Evolutionary conservation across 2,888 invertebrate genomes (phyloP), one percentile per base, ranked within the genome.

Genomic region (Lepidochrysops patricia): DNA sequence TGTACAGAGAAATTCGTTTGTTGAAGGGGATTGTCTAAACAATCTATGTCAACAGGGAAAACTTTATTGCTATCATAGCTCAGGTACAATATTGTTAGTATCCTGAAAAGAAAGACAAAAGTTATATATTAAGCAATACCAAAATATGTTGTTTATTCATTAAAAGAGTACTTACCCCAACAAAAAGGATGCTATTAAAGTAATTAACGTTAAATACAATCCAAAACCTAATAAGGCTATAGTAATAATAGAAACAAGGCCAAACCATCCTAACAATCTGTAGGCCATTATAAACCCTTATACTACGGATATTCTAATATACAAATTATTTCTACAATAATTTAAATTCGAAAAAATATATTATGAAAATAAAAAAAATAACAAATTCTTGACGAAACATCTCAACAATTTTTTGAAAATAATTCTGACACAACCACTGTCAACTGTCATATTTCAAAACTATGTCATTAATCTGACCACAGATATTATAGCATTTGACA

Each of bases 1-100:
- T 82, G 80, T 63, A 86, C 77, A 54, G 88, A 84, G 66, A 80
- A 89, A 64, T 83, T 85, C 7, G 78, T 77, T 69, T 83, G 81
- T 63, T 87, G 87, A 52, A 89, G 70, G 15, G 89, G 89, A 70
- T 89, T 84, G 72, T 88, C 91, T 69, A 85, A 73, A 70, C 71
- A 81, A 68, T 81, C 88, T 68, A 87, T 71, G 70, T 87, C 86
- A 48, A 77, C 70, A 35, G 80, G 63, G 63, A 88, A 88, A 70
- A 88, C 72, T 60, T 81, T 82, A 62, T 76, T 87, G 59, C 71
- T 72, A 63, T 89, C 85, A 74, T 84, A 89, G 49, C 74, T 80
- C 65, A 82, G 77, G 67, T 86, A 84, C 15, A 89, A 72, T 59
- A 89, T 73, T 62, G 87, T 86, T 15, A 82, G 59, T 13, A 81